Base-by-base conservation (phyloP, 92 coral and sea anemone species). In the Desmophyllum pertusum region DNA sequence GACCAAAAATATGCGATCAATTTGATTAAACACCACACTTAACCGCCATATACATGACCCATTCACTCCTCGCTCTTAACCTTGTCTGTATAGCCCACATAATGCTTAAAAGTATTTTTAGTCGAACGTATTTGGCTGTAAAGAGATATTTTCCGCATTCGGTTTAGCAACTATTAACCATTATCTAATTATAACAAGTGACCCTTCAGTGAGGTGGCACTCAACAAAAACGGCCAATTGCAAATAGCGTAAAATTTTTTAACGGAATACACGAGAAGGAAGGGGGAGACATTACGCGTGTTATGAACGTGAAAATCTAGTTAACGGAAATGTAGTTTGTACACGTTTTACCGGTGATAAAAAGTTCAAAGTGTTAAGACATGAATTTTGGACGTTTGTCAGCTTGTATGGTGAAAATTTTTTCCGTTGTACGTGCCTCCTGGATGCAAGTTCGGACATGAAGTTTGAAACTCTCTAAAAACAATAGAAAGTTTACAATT, bases 141-240 rank as follows among this genome's bases (percentile, higher is more conserved):
- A 80, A 68, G 71, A 67, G 76, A 80, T 80, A 51, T 80, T 80
- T 53, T 79, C 84, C 74, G 42, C 73, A 36, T 17, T 67, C 43
- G 3, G 18, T 67, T 50, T 38, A n/a, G n/a, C n/a, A 21, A 18
- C 75, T 38, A 80, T 31, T 62, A 80, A 29, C n/a, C 25, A 13
- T 80, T 48, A 80, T 70, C 76, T 36, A 48, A 80, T 67, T 51
- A 67, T 36, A 52, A 48, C n/a, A n/a, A 50, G 59, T 37, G 67
- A 67, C 76, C 38, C 37, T n/a, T 15, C n/a, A n/a, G 14, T 14
- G 27, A 80, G 45, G 4, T 39, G 68, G 5, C 59, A n/a, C 37
- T 27, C 45, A 31, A 50, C 65, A 36, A 11, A 55, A 55, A 37
- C 35, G 9, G 7, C 63, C 63, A 55, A 5, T n/a, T 8, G 52